Conservation (phyloP, 2,888 invertebrate genomes). For the Drosophila affinis region DNA sequence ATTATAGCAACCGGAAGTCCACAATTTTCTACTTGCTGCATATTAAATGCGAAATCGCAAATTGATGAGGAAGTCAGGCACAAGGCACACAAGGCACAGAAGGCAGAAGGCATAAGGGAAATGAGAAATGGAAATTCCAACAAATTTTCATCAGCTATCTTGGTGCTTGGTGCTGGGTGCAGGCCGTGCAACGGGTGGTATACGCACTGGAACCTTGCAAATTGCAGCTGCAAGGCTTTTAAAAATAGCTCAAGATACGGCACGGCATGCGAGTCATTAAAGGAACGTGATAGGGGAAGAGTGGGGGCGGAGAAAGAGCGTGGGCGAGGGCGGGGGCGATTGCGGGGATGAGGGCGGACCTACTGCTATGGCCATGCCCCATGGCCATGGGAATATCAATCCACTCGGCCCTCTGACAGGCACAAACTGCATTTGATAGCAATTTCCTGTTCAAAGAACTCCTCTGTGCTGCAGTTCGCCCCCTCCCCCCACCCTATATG, state of each 20-base stretch:
- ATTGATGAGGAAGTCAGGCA: not conserved
- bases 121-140: conserved; percentile 18
- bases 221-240: conserved; percentile 23
- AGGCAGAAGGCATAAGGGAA: too few relatives aligned
- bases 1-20: conserved; percentile 73
- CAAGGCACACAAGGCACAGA: too few relatives aligned
- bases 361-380: conserved; percentile 7
- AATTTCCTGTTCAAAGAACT: conserved; percentile 59
- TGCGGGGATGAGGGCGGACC: not conserved
- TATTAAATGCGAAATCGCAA: conserved; percentile 59
- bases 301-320: too few relatives aligned
- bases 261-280: not conserved
- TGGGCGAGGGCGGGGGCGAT: not conserved
- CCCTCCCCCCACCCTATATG: not conserved
- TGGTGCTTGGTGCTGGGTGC: too few relatives aligned
- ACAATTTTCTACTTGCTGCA: conserved; percentile 78
- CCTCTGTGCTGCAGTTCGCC: conserved; percentile 2
- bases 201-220: conserved; percentile 23
- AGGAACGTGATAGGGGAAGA: not conserved
- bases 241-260: conserved; percentile 34
- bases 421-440: conserved; percentile 65
- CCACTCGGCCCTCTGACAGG: conserved; percentile 22
- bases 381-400: conserved; percentile 30
- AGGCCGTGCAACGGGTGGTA: conserved; percentile 61
- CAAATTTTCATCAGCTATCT: conserved; percentile 25